A percentile compares a stretch with the other conserved stretches of the same genome.
These are phyloP conservation scores for Montipora foliosa DNA, from an alignment of 64 coral and sea anemone species.

Conservation along the genomic window DNA sequence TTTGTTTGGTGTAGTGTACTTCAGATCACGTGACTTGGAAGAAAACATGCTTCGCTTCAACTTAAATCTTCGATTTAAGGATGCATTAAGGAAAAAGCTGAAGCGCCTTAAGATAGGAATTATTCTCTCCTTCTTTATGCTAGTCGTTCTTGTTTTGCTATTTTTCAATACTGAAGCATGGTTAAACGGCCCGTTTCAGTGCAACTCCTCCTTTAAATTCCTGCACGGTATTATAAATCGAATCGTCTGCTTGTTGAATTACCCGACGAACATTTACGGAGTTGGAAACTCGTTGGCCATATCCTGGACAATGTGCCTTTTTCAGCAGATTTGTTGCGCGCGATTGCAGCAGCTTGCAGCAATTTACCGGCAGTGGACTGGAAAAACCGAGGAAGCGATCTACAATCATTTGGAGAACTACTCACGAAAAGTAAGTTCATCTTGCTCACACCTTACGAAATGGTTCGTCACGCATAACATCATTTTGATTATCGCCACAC, in stretches of 20 bases:
- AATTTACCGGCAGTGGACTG: slow-evolving; percentile 61
- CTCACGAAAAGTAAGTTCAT: slow-evolving; percentile 61
- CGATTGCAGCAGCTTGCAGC: slow-evolving; percentile 28
- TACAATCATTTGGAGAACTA: slow-evolving; percentile 64
- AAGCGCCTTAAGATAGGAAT: slow-evolving; percentile 55
- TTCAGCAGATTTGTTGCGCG: slow-evolving; percentile 68
- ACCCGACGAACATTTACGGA: slow-evolving; percentile 79
- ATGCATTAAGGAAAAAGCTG: slow-evolving; percentile 31
- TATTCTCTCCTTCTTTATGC: slow-evolving; percentile 36
- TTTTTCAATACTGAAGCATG: slow-evolving; percentile 77
- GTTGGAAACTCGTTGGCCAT: slow-evolving; percentile 74
- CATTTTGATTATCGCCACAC: slow-evolving; percentile 75
- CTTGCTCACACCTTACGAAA: slow-evolving; percentile 21
- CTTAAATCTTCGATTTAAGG: background rate
- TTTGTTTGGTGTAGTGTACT: slow-evolving; percentile 68
- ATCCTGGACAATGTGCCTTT: slow-evolving; percentile 81
- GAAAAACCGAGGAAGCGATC: slow-evolving; percentile 64
- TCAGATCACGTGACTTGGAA: slow-evolving; percentile 81
- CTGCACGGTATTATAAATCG: slow-evolving; percentile 55
- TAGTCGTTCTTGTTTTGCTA: slow-evolving; percentile 36
- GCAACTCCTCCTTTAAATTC: slow-evolving; percentile 74
- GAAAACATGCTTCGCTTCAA: slow-evolving; percentile 49
- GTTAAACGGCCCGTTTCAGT: slow-evolving; percentile 57
- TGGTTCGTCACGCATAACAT: slow-evolving; percentile 83
- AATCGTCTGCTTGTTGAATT: slow-evolving; percentile 77